Base-by-base conservation (phyloP, 2,113 vertebrate genomes). In the Lontra canadensis region DNA sequence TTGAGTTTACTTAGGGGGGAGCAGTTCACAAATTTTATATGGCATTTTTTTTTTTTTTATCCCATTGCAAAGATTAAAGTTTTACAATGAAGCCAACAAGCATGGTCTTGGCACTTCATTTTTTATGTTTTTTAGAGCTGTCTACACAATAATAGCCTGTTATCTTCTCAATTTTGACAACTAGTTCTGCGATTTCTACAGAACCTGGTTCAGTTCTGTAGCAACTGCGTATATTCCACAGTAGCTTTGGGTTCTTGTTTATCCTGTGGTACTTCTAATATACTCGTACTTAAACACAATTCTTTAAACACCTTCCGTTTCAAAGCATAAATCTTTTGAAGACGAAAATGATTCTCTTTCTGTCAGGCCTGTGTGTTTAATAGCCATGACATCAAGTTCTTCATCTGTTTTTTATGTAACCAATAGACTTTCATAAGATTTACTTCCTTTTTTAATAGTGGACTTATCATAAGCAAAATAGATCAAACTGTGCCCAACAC, bases 401-500 rank as follows among this genome's bases (percentile, higher is more conserved):
- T 84, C 14, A 61, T 92, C 86, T 94, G 57, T 88, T 29, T 49
- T 42, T 87, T 95, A 21, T 79, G 17, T 81, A 88, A 94, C 93
- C 52, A 93, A 61, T 93, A 96, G 87, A 82, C 49, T 81, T 96
- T 95, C n/a, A 76, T 93, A 63, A 65, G 55, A 98, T 98, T 98
- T 88, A 65, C 42, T 78, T 96, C 31, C 29, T 93, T 81, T 89
- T 65, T 86, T 96, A 84, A 82, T 94, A 96, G 96, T 87, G 91
- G 92, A 94, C 80, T 92, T 97, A 65, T 67, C 96, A 71, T 42
- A 42, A 42, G 97, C 88, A 96, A 98, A 98, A 97, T 85, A 89
- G 97, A 98, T 92, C 96, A 98, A 94, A 94, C 81, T 97, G 90
- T 42, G 6, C 63, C 95, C 95, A 98, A 93, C 74, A 69, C 80